Evolutionary conservation across 2,888 invertebrate genomes (phyloP), one percentile per base, ranked within the genome.

Genomic region (Ceriagrion tenellum): DNA sequence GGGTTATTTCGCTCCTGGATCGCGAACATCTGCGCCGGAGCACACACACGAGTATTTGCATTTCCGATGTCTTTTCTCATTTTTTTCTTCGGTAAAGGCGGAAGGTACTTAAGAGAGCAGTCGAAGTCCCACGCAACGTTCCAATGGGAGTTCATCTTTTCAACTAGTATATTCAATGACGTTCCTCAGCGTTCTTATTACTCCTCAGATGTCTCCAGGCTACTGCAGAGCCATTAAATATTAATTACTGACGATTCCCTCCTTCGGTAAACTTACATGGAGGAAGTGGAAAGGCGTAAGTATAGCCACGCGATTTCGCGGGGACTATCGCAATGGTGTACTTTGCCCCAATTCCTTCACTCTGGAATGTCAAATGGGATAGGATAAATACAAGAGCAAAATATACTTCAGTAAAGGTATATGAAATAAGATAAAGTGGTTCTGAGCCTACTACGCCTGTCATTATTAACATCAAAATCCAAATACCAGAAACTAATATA

Each of bases 21-120:
- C 91, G 20, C 35, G 63, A 69, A 63, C 91, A 91, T 91, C 91
- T 91, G 91, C 91, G 63, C 91, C 63, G 4, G 35, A 40, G 55
- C n/a, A 26, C 89, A 55, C 89, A 55, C 47, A 47, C 47, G 47
- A 8, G 4, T 55, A 89, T 55, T 89, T 89, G 55, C 55, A 55
- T 55, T 55, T 55, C n/a, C 16, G n/a, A 26, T 12, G 55, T 2
- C n/a, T 55, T 23, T 89, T 47, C 20, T 59, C 59, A n/a, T n/a
- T n/a, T 55, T 89, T 89, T 55, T 55, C 55, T 40, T 55, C 55
- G n/a, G n/a, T 12, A 89, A 55, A 55, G 3, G 26, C 55, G 12
- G 35, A 16, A 89, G 0, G 55, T 23, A 4, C 55, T 55, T 55
- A n/a, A 89, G 23, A 23, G 55, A 89, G 26, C 47, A n/a, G n/a